Evolutionary conservation across 2,113 vertebrate species (phyloP).

Genomic region (Phocoena sinus): DNA sequence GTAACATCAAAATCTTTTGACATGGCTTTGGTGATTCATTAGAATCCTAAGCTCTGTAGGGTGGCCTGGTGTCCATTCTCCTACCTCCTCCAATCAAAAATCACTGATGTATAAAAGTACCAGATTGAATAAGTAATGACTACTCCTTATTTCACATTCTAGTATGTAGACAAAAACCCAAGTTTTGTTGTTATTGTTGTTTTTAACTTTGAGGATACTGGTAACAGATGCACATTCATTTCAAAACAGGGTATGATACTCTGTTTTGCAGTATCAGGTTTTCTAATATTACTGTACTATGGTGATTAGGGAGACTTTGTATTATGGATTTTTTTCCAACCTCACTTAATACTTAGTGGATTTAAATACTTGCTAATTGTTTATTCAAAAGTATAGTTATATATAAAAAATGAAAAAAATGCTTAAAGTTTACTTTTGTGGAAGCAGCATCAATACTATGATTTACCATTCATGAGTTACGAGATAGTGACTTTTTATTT

Average conservation of each 20-base stretch:
- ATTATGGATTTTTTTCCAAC: not conserved
- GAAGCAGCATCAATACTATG: not conserved
- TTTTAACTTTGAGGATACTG: not conserved
- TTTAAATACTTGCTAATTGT: not conserved
- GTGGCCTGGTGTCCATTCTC: not conserved
- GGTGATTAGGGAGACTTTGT: not conserved
- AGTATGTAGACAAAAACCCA: not conserved
- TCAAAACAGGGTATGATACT: not conserved
- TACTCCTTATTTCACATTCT: not conserved
- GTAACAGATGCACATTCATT: not conserved
- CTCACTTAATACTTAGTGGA: not conserved
- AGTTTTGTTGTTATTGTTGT: no score
- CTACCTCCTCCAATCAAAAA: not conserved
- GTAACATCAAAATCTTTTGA: not conserved
- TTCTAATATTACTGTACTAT: not conserved
- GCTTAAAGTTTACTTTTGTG: not conserved
- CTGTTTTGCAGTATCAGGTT: not conserved
- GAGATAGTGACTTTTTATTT: not conserved
- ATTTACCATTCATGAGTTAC: not conserved
- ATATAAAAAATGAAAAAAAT: not conserved
- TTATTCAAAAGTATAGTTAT: not conserved
- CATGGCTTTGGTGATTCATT: not conserved
- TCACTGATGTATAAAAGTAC: not conserved
- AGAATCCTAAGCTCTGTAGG: not conserved
- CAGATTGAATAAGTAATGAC: not conserved